phyloP scores from a whole-genome alignment of 1,140 invertebrate species.

The Orussus abietinus region DNA sequence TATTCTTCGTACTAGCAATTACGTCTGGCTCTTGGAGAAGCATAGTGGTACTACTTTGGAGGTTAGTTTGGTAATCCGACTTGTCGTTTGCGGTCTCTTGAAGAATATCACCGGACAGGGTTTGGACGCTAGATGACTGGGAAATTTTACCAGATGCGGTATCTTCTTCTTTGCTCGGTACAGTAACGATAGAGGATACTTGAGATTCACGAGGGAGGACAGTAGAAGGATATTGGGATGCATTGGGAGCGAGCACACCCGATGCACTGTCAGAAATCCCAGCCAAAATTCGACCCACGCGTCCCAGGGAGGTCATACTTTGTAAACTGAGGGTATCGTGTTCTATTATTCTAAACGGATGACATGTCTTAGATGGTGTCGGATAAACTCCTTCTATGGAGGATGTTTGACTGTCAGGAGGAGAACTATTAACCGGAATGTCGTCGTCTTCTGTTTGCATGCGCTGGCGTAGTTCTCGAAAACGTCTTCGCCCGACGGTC shows the following conservation, averaged over 20 bases:
- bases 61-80: constrained; percentile 30
- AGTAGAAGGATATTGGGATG: constrained; percentile 26
- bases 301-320: constrained; percentile 79
- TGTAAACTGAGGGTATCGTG: constrained; percentile 82
- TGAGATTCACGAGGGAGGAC: constrained; percentile 39
- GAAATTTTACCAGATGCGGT: constrained; percentile 44
- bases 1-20: constrained; percentile 85
- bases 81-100: constrained; percentile 37
- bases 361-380: constrained; percentile 58
- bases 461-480: constrained; percentile 76
- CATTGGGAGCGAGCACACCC: constrained; percentile 32
- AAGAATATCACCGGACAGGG: constrained; percentile 41
- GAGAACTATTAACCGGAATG: constrained; percentile 59
- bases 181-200: constrained; percentile 41
- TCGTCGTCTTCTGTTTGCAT: constrained; percentile 84
- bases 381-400: constrained; percentile 58
- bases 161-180: constrained; percentile 47
- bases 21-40: constrained; percentile 83
- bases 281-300: constrained; percentile 71
- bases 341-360: constrained; percentile 79
- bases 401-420: constrained; percentile 75
- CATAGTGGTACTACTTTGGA: constrained; percentile 38
- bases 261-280: constrained; percentile 59
- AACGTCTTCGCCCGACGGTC: constrained; percentile 60
- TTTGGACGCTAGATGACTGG: constrained; percentile 46